Evolutionary conservation across 2,797 vertebrate genomes (phyloP).

Genomic region (Glossophaga mutica): DNA sequence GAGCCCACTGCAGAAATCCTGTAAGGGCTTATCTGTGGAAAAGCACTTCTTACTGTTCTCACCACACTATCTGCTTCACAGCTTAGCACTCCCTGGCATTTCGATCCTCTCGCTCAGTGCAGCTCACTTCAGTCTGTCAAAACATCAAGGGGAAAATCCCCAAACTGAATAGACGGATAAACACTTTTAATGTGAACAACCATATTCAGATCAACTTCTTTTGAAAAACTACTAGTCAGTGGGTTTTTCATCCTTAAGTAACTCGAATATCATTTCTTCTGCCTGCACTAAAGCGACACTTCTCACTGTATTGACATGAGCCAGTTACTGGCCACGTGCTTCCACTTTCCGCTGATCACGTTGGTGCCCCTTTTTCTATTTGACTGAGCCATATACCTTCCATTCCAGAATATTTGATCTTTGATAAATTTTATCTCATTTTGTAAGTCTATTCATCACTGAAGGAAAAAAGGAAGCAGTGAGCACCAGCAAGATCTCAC

Average conservation of each 20-base stretch:
- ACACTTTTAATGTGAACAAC: constrained; percentile 68
- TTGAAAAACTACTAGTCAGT: constrained; percentile 70
- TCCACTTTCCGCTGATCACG: constrained; percentile 7
- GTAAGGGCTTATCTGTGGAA: constrained; percentile 6
- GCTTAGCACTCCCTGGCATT: constrained; percentile 63
- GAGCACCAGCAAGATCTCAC: constrained; percentile 6
- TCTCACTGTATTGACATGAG: constrained; percentile 58
- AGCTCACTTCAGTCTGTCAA: constrained; percentile 74
- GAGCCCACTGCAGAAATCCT: not conserved
- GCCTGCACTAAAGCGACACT: constrained; percentile 53
- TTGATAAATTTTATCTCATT: constrained; percentile 21
- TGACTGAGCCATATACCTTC: not conserved
- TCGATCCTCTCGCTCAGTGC: constrained; percentile 49
- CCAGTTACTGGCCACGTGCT: not conserved
- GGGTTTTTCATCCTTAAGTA: constrained; percentile 60
- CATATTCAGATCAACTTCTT: constrained; percentile 66
- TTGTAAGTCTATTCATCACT: constrained; percentile 15
- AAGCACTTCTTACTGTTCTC: constrained; percentile 48
- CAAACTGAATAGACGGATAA: constrained; percentile 70
- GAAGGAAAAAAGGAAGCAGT: constrained; percentile 17
- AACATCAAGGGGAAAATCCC: constrained; percentile 71
- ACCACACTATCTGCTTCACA: not conserved
- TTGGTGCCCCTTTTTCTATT: not conserved
- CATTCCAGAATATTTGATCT: not conserved
- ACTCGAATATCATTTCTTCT: constrained; percentile 50